A percentile compares a stretch with the other conserved stretches of the same genome.
phyloP scores from a whole-genome alignment of 1,140 invertebrate species.

The Euwallacea fornicatus region DNA sequence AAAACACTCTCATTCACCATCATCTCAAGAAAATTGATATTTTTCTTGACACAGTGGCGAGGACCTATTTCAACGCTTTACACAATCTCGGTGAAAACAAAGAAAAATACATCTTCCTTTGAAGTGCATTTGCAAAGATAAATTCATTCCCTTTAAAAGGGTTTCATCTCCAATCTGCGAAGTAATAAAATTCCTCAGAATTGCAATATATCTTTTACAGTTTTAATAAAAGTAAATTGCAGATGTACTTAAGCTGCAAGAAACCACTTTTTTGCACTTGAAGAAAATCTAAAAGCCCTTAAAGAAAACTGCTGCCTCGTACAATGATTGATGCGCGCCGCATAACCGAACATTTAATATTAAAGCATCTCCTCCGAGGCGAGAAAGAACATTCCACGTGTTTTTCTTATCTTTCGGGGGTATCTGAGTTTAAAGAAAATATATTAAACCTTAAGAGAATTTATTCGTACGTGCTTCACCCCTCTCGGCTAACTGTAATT shows the following conservation, averaged over 20 bases:
- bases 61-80: too few relatives aligned
- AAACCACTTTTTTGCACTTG: conserved; percentile 28
- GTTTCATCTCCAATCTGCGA: not conserved
- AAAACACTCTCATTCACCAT: too few relatives aligned
- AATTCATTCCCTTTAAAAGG: too few relatives aligned
- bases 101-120: too few relatives aligned
- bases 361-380: conserved; percentile 26
- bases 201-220: conserved; percentile 12
- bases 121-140: too few relatives aligned
- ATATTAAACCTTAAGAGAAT: conserved; percentile 18
- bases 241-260: conserved; percentile 25
- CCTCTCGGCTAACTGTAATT: conserved; percentile 4
- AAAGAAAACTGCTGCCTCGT: conserved; percentile 30
- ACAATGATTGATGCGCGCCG: conserved; percentile 29
- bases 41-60: too few relatives aligned
- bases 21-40: too few relatives aligned
- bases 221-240: conserved; percentile 31
- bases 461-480: conserved; percentile 7
- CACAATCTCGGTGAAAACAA: too few relatives aligned
- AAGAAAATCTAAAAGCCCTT: conserved; percentile 30
- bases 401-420: conserved; percentile 13
- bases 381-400: conserved; percentile 22
- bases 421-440: conserved; percentile 26
- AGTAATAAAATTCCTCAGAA: conserved; percentile 6
- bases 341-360: conserved; percentile 30